Base-by-base conservation (phyloP, 2,797 vertebrate genomes). In the Clarias platycephalus region DNA sequence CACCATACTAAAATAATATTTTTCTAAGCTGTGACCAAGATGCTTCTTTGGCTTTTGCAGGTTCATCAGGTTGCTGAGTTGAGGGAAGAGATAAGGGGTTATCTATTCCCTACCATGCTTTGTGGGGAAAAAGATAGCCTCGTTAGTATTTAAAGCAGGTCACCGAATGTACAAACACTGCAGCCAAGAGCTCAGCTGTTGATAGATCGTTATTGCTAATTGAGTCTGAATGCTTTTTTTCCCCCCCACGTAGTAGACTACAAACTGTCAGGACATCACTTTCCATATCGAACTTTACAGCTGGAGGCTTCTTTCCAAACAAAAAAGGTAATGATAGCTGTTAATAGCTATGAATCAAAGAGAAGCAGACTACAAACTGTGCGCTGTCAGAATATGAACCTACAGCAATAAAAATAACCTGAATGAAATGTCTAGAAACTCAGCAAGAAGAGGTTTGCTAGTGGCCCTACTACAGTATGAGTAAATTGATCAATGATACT, bases 101-200 rank as follows among this genome's bases (percentile, higher is more conserved):
- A 80, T 80, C 78, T 80, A 0, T 66, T 80, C 18, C 18, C 0
- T 26, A 66, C 62, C 62, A 80, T 12, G 78, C n/a, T 31, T 64
- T 62, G 7, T 66, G 78, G 5, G 3, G 26, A 16, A 66, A 66
- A 49, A 80, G 78, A 80, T 80, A 80, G n/a, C 16, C 58, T 18
- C 20, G 37, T 49, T 64, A 63, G 37, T 24, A 53, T 44, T 34
- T 15, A 78, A 60, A 37, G 57, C 75, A 40, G 31, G 22, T 20
- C n/a, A 28, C 8, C 8, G 8, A 20, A 18, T 13, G 37, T 63
- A 58, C 31, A 44, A 63, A 79, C 60, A 26, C 10, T 28, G 15
- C 34, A 64, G 77, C 76, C n/a, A 12, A 9, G 77, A 64, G 15
- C 74, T 24, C 16, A 5, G 55, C 20, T 37, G 75, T 15, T 18